Percentiles rank a stretch among this genome's conserved stretches.
Evolutionary conservation across 2,888 invertebrate species (phyloP).

Genomic region (Augochlorella aurata): DNA sequence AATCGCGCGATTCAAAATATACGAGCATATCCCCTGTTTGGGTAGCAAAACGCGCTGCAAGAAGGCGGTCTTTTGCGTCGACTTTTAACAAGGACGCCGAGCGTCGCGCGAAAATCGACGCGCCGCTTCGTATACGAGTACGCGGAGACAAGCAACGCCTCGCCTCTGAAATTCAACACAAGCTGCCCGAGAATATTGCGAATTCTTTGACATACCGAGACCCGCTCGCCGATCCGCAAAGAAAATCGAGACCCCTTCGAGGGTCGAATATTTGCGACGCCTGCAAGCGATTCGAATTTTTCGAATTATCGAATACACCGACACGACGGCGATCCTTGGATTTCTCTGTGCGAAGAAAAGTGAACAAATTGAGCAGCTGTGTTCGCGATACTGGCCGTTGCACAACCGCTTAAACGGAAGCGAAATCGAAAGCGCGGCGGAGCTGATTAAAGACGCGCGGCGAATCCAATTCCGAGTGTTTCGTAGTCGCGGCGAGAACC

Average conservation of each 20-base stretch:
- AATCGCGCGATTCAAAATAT: too few relatives aligned
- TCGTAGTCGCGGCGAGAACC: too few relatives aligned
- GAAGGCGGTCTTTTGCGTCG: slow-evolving; percentile 22
- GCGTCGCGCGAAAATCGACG: slow-evolving; percentile 20
- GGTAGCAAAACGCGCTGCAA: too few relatives aligned
- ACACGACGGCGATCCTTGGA: too few relatives aligned
- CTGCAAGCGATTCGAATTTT: background rate
- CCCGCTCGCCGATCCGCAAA: background rate
- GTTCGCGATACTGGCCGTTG: too few relatives aligned
- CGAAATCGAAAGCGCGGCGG: background rate
- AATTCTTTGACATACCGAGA: too few relatives aligned
- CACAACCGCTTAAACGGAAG: too few relatives aligned
- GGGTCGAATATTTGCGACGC: background rate
- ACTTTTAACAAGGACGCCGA: slow-evolving; percentile 42
- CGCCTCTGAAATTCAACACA: background rate
- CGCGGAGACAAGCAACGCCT: background rate
- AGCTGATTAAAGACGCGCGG: slow-evolving; percentile 13
- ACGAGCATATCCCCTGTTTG: too few relatives aligned
- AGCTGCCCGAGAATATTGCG: background rate
- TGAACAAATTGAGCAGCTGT: too few relatives aligned
- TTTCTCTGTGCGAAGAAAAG: too few relatives aligned
- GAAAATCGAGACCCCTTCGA: background rate
- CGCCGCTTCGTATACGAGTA: background rate
- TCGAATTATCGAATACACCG: too few relatives aligned
- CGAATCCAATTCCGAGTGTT: slow-evolving; percentile 28